phyloP scores from a whole-genome alignment of 2,888 invertebrate genomes.

The Oscheius sp. region DNA sequence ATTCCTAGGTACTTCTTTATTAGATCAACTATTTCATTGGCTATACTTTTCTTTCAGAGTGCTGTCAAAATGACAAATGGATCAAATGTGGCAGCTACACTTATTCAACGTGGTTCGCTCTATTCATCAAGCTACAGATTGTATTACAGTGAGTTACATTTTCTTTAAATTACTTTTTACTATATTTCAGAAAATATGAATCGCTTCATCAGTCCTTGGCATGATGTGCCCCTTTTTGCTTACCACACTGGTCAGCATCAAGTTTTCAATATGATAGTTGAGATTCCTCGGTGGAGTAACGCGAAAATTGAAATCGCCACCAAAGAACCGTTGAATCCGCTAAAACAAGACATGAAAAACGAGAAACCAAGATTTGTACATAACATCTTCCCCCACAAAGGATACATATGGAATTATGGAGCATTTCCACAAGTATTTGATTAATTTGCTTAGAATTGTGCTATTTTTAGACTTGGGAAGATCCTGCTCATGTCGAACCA shows the following conservation, averaged over 20 bases:
- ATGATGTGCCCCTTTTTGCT: constrained; percentile 95
- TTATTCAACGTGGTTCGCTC: too few species aligned
- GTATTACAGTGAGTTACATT: too few species aligned
- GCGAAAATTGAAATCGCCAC: constrained; percentile 97
- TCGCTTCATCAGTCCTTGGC: constrained; percentile 90
- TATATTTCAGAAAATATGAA: constrained; percentile 71
- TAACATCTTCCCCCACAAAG: constrained; percentile 98
- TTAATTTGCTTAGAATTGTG: neutral
- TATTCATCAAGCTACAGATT: too few species aligned
- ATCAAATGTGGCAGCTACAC: too few species aligned
- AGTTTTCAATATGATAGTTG: constrained; percentile 94
- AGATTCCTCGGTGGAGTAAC: constrained; percentile 98
- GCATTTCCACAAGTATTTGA: constrained; percentile 87
- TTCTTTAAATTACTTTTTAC: too few species aligned
- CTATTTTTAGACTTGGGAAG: constrained; percentile 87
- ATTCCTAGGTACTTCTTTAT: too few species aligned
- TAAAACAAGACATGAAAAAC: constrained; percentile 97
- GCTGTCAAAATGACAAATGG: too few species aligned
- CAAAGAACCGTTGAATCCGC: constrained; percentile 90
- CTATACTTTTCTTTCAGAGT: too few species aligned
- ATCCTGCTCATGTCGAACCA: constrained; percentile 88
- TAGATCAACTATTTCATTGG: too few species aligned
- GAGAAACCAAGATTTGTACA: constrained; percentile 92
- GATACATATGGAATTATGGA: constrained; percentile 99
- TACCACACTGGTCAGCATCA: constrained; percentile 76